phyloP scores from a whole-genome alignment of 53 echinoderm and acorn worm genomes.

The Hippasteria phrygiana region DNA sequence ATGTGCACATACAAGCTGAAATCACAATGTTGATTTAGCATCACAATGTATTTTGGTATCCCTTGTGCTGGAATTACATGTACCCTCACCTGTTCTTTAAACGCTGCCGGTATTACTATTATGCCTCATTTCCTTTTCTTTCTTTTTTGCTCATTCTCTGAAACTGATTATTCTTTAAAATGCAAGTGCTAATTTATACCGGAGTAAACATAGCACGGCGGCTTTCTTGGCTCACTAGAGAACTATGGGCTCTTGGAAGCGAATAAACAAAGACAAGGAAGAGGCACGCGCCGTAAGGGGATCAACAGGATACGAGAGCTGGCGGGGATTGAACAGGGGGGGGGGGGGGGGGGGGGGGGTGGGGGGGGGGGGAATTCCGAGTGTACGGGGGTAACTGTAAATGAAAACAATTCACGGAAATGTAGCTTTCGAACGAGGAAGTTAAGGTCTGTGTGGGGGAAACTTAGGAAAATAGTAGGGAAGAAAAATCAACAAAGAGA shows the following conservation, averaged over 20 bases:
- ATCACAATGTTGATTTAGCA: no score
- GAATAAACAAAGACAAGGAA: background rate
- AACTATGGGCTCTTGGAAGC: background rate
- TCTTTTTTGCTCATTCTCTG: no score
- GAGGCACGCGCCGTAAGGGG: background rate
- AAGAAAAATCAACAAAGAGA: background rate
- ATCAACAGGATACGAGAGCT: conserved; percentile 4
- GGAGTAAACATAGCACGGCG: background rate
- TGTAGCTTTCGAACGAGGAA: background rate
- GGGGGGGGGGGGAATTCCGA: background rate
- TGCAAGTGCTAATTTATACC: no score
- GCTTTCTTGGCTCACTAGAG: background rate
- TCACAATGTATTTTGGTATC: no score
- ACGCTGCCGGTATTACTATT: no score
- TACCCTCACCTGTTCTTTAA: no score
- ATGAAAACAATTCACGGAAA: conserved; percentile 1
- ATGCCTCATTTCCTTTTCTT: no score
- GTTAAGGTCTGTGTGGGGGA: background rate
- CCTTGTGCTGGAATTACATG: no score
- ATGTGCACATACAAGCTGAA: no score
- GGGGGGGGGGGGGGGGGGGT: background rate
- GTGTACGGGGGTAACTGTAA: background rate
- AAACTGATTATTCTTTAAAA: no score
- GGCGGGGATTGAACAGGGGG: background rate
- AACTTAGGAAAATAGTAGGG: background rate